A percentile compares a stretch with the other conserved stretches of the same genome.
These are phyloP conservation scores for Chrysomela aeneicollis DNA, from an alignment of 2,888 invertebrate species.

Conservation along the genomic window DNA sequence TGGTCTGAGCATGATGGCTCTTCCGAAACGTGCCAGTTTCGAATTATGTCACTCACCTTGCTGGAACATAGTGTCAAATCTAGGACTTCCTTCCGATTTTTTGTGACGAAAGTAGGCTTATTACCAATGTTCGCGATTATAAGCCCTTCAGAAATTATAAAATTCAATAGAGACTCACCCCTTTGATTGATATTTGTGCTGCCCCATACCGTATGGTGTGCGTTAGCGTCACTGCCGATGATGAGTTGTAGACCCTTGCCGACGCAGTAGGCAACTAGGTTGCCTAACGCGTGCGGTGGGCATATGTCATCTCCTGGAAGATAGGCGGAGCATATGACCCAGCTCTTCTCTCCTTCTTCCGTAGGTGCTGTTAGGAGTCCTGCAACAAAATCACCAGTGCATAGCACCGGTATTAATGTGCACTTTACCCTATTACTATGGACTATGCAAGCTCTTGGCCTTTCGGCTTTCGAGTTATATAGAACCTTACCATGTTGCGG, in stretches of 20 bases:
- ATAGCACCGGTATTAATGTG: background rate
- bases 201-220: slow-evolving; percentile 28
- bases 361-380: slow-evolving; percentile 1
- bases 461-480: too few relatives aligned
- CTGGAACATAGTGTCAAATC: background rate
- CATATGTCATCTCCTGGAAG: background rate
- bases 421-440: slow-evolving; percentile 7
- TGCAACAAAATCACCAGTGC: slow-evolving; percentile 3
- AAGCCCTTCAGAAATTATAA: background rate
- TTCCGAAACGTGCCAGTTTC: background rate
- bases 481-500: too few relatives aligned
- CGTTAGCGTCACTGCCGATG: slow-evolving; percentile 27
- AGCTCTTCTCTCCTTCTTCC: background rate
- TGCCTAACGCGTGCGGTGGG: background rate
- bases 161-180: slow-evolving; percentile 7
- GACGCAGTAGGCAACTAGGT: background rate
- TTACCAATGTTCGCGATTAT: slow-evolving; percentile 1
- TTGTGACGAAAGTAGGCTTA: background rate
- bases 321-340: slow-evolving; percentile 8
- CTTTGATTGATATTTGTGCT: slow-evolving; percentile 23
- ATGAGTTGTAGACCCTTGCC: too few relatives aligned
- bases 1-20: slow-evolving; percentile 19
- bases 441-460: background rate
- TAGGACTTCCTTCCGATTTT: background rate
- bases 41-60: background rate